Conservation (phyloP, 2,797 vertebrate genomes). For the Acrocephalus scirpaceus region DNA sequence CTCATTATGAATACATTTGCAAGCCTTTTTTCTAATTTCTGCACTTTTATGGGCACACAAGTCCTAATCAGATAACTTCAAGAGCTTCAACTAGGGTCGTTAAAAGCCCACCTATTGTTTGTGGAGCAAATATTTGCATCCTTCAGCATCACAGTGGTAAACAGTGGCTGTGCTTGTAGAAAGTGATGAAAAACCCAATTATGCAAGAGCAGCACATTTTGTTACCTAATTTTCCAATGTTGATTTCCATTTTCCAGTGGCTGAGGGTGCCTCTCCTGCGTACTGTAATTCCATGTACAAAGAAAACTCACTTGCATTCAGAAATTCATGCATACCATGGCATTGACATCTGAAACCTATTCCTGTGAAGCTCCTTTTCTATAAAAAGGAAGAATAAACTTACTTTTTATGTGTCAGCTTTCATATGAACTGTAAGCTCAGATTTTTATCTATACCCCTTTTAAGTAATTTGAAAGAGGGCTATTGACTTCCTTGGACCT, state of each 20-base stretch:
- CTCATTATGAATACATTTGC: slow-evolving; percentile 79
- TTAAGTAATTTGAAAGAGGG: neutral
- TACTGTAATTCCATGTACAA: neutral
- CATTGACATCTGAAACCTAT: neutral
- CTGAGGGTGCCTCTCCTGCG: neutral
- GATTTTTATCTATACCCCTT: neutral
- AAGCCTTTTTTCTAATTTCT: slow-evolving; percentile 69
- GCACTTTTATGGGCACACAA: slow-evolving; percentile 66
- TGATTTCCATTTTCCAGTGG: slow-evolving; percentile 9
- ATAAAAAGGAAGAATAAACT: neutral
- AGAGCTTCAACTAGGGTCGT: slow-evolving; percentile 77
- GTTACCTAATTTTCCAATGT: neutral
- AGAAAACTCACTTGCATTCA: neutral
- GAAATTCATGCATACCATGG: neutral
- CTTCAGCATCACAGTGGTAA: slow-evolving; percentile 64
- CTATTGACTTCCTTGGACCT: neutral
- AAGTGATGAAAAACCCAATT: slow-evolving; percentile 38
- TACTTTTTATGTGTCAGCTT: neutral
- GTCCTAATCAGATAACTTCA: slow-evolving; percentile 75
- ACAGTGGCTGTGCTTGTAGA: slow-evolving; percentile 28
- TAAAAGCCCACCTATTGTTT: slow-evolving; percentile 76
- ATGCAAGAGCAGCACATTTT: slow-evolving; percentile 10
- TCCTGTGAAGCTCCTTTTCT: neutral
- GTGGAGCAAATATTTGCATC: slow-evolving; percentile 83
- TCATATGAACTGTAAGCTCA: neutral